phyloP scores from a whole-genome alignment of 2,797 vertebrate genomes.

The Rhadinocentrus ornatus region DNA sequence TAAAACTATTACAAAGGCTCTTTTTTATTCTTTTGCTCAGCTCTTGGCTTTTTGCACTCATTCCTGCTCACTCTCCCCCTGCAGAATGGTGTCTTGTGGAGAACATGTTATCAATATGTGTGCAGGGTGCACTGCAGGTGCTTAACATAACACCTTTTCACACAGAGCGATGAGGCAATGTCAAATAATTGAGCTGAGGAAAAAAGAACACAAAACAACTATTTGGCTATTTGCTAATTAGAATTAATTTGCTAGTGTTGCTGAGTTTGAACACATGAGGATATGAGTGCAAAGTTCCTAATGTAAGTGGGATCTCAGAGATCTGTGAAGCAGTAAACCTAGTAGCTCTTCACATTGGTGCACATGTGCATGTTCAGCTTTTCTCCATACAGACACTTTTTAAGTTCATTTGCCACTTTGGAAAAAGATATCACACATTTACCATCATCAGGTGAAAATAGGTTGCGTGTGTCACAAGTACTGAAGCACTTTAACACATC shows the following conservation, averaged over 20 bases:
- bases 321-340: not conserved
- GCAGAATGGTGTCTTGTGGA: conserved; percentile 63
- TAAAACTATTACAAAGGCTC: conserved; percentile 76
- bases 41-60: conserved; percentile 48
- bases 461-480: conserved; percentile 48
- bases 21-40: conserved; percentile 62
- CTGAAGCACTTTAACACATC: conserved; percentile 32
- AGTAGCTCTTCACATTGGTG: not conserved
- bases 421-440: conserved; percentile 38
- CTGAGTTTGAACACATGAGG: not conserved
- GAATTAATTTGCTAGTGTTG: not conserved
- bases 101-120: conserved; percentile 70
- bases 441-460: conserved; percentile 51
- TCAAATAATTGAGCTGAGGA: conserved; percentile 21
- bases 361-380: not conserved
- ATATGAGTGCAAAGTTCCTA: not conserved
- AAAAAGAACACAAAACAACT: not conserved
- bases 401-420: no score
- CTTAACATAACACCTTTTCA: conserved; percentile 68
- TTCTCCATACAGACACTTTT: conserved; percentile 5
- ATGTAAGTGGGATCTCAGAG: conserved; percentile 4
- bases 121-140: conserved; percentile 75
- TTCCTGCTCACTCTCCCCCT: conserved; percentile 39
- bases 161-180: conserved; percentile 63
- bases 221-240: not conserved